phyloP scores from a whole-genome alignment of 2,113 vertebrate genomes.

The Cavia aperea region DNA sequence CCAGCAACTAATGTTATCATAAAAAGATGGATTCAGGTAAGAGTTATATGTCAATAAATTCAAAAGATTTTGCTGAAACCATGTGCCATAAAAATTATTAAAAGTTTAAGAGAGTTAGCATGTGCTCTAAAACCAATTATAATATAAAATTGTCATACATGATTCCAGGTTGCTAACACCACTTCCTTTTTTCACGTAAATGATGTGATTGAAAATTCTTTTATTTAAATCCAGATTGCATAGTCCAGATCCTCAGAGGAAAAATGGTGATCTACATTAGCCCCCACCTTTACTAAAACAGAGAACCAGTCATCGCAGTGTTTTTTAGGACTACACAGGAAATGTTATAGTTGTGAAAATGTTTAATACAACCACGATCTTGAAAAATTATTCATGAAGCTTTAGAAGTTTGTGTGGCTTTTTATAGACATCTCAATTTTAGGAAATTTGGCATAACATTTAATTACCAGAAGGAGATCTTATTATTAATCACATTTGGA shows the following conservation, averaged over 20 bases:
- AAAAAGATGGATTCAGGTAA: background rate
- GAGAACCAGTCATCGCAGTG: background rate
- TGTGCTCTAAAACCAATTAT: background rate
- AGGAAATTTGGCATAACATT: conserved; percentile 51
- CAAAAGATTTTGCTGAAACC: background rate
- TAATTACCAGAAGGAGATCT: conserved; percentile 47
- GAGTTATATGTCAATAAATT: background rate
- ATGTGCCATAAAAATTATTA: background rate
- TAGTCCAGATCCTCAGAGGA: background rate
- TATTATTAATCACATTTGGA: conserved; percentile 58
- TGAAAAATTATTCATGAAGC: conserved; percentile 6
- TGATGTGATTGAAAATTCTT: background rate
- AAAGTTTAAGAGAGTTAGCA: background rate
- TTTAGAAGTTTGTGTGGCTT: background rate
- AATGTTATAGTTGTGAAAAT: background rate
- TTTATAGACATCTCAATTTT: conserved; percentile 50
- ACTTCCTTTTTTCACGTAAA: background rate
- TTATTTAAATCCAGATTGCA: background rate
- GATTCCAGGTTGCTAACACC: background rate
- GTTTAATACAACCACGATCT: background rate
- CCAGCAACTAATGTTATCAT: background rate
- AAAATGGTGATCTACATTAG: background rate
- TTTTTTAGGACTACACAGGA: background rate
- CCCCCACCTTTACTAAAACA: background rate
- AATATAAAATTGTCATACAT: background rate